Evolutionary conservation across 1,140 invertebrate genomes (phyloP).

Genomic region (Euwallacea fornicatus): DNA sequence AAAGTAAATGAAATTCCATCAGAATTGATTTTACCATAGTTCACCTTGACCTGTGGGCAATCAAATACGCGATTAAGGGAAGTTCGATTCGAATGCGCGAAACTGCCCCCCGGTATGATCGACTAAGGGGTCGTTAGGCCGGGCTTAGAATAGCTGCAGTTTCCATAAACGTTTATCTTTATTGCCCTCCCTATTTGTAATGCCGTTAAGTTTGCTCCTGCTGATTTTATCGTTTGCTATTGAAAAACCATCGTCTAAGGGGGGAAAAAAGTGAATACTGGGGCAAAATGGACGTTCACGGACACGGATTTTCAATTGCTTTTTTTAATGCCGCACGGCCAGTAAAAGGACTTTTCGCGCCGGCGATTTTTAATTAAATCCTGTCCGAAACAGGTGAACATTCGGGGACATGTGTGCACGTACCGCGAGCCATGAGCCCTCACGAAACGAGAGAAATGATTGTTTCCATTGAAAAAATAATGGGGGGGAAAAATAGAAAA

Average conservation of each 20-base stretch:
- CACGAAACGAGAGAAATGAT: background rate
- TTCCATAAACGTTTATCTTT: conserved; percentile 1
- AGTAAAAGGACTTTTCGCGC: background rate
- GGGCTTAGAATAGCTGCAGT: conserved; percentile 1
- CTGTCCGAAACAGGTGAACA: too few relatives aligned
- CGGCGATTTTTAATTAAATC: background rate
- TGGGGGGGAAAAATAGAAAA: background rate
- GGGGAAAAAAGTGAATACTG: background rate
- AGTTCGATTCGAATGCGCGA: background rate
- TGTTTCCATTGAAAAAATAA: background rate
- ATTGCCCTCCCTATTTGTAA: background rate
- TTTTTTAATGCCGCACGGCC: background rate
- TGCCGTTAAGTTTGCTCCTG: too few relatives aligned
- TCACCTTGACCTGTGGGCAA: background rate
- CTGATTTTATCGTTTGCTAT: too few relatives aligned
- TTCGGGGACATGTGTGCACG: too few relatives aligned
- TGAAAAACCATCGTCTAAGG: too few relatives aligned
- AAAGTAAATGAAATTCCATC: conserved; percentile 13
- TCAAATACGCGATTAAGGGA: background rate
- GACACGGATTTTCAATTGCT: conserved; percentile 23
- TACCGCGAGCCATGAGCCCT: too few relatives aligned
- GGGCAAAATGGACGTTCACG: conserved; percentile 2
- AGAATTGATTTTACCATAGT: background rate
- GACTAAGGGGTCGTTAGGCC: background rate
- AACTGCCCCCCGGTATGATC: background rate